Percentiles rank a stretch among this genome's conserved stretches.
phyloP scores from a whole-genome alignment of 2,113 vertebrate genomes.

The Mobula hypostoma region DNA sequence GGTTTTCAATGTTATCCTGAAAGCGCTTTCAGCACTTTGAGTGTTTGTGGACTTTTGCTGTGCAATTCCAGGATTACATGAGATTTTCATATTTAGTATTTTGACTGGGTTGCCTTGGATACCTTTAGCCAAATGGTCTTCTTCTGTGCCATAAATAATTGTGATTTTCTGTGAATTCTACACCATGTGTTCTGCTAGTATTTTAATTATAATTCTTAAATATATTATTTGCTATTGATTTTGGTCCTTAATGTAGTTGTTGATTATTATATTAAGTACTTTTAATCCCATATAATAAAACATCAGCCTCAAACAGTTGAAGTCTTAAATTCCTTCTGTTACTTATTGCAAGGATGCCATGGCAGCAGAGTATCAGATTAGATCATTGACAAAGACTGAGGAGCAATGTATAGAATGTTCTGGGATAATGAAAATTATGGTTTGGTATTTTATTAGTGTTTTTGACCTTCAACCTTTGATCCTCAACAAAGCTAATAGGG shows the following conservation, averaged over 20 bases:
- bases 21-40: too few species aligned
- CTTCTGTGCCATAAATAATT: too few species aligned
- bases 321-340: neutral
- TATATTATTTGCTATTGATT: neutral
- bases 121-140: too few species aligned
- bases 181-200: neutral
- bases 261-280: neutral
- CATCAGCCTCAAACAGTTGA: neutral
- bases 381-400: neutral
- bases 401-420: neutral
- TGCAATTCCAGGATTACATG: neutral
- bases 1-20: too few species aligned
- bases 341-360: neutral
- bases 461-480: slow-evolving; percentile 25
- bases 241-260: neutral
- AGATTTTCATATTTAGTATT: neutral
- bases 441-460: neutral
- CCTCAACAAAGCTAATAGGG: slow-evolving; percentile 12
- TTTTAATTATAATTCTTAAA: neutral
- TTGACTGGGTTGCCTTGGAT: too few species aligned
- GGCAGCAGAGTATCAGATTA: neutral
- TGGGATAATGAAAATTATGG: neutral
- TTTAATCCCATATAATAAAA: neutral
- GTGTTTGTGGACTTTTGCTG: too few species aligned
- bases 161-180: too few species aligned